Percentiles rank a stretch among this genome's conserved stretches.
Conservation (phyloP, 30 jellyfish, hydroid and myxozoan species). For the Nemopilema nomurai region DNA sequence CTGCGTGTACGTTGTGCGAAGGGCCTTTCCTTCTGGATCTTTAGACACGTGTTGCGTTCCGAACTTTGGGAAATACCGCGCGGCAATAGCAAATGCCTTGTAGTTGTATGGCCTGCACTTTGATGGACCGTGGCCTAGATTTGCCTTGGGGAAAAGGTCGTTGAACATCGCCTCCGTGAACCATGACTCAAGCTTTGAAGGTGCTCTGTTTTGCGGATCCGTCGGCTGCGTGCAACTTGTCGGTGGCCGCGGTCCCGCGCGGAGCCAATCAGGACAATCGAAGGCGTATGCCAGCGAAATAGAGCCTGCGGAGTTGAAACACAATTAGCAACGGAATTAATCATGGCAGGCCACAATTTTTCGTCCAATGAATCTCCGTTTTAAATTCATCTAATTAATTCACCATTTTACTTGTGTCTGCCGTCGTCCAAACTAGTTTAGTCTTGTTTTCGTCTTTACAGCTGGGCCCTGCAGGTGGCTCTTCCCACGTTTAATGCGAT, state of each 20-base stretch:
- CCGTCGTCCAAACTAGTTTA: no score
- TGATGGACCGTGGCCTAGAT: slow-evolving; percentile 88
- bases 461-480: no score
- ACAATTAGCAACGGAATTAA: no score
- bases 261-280: slow-evolving; percentile 83
- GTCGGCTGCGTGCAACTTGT: slow-evolving; percentile 78
- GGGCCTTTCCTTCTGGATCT: slow-evolving; percentile 70
- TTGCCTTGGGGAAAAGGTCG: slow-evolving; percentile 90
- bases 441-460: no score
- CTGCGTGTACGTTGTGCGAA: slow-evolving; percentile 62
- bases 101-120: slow-evolving; percentile 91
- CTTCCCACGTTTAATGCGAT: no score
- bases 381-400: no score
- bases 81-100: slow-evolving; percentile 87
- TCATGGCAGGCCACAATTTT: no score
- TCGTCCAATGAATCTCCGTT: no score
- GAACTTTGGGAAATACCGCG: slow-evolving; percentile 90
- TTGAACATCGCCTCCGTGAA: slow-evolving; percentile 79
- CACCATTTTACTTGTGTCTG: no score
- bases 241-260: slow-evolving; percentile 79
- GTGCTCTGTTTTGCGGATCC: slow-evolving; percentile 85
- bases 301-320: no score
- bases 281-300: slow-evolving; percentile 46
- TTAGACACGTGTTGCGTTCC: slow-evolving; percentile 81
- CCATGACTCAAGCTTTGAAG: slow-evolving; percentile 83